Evolutionary conservation across 2,113 vertebrate genomes (phyloP), one percentile per base, ranked within the genome.

Genomic region (Ellobius talpinus): DNA sequence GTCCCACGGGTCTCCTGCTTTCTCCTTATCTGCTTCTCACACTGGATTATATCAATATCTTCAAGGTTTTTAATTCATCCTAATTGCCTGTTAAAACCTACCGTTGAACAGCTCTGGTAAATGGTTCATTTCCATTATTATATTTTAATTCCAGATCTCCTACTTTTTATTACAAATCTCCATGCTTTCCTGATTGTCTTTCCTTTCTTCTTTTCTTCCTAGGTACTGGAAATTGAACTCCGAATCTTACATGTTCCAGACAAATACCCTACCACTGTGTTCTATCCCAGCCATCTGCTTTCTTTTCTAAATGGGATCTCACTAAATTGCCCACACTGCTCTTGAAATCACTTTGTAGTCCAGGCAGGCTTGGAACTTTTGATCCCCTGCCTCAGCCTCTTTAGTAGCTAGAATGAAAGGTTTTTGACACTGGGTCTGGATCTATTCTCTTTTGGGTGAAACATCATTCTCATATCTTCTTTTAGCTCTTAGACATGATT

Each of bases 391-490:
- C 16, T 92, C 31, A 74, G 39, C 55, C 42, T 87, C 17, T 17
- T 61, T 10, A 93, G 23, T 74, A 24, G 61, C 70, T 39, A 42
- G 7, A 24, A 87, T 66, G 23, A 24, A 8, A 74, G n/a, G 39
- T 3, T 7, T 63, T 9, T 21, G 9, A 45, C 39, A 84, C 21
- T 31, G n/a, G 17, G 16, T 14, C 33, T 76, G 55, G 36, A 26
- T 90, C n/a, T 92, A 89, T 24, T 93, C 9, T 73, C 45, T 94
- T 17, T 94, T 96, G 81, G 39, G 50, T 89, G 36, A 93, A 39
- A 87, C 23, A 19, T 52, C 8, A 78, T 55, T 89, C 23, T 87
- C 61, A 84, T 63, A 66, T 50, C 33, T 90, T 84, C 58, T 16
- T 90, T 92, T 89, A 66, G 16, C 50, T 78, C 52, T 89, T 95